Base-by-base conservation (phyloP, 2,888 invertebrate genomes). In the Aromia moschata region DNA sequence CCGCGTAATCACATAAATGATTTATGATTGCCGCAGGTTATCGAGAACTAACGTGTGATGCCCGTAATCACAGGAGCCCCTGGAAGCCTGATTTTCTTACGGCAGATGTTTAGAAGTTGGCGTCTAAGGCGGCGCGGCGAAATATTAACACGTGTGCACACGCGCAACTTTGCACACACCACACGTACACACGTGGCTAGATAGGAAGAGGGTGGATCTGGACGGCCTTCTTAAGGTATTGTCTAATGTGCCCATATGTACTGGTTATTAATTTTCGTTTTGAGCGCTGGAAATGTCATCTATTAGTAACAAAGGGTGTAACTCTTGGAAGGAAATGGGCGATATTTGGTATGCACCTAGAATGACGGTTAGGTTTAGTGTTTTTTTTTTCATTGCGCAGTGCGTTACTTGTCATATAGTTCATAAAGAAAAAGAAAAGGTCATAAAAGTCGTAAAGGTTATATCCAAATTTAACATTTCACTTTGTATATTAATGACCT, bases 191-290 rank as follows among this genome's bases (percentile, higher is more conserved):
- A 57, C 57, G 57, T 57, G 57, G 57, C 47, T 36, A 10, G 36
- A 51, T 51, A 43, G 57, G 57, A 49, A 57, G 57, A 36, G 57
- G 57, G 57, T 57, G 57, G 47, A 38, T 44, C 44, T 51, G 51
- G 47, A 49, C 57, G 36, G 17, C 57, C 57, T 57, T 51, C 57
- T 47, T 49, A 43, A 47, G 17, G 56, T 47, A 56, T 47, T 56
- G 56, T 56, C 33, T 56, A 38, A 47, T 45, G 17, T 47, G 56
- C 16, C 56, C 56, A 56, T 56, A 17, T 56, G 56, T 41, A 41
- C 10, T 20, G 31, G 18, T 33, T 45, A 38, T 55, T 55, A 45
- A 55, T 45, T n/a, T 44, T 37, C 38, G 11, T 37, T 44, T 15
- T 12, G 54, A 30, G 25, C 45, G 9, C n/a, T 40, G 51, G 20